phyloP scores from a whole-genome alignment of 2,797 vertebrate genomes.

The Columba guinea region DNA sequence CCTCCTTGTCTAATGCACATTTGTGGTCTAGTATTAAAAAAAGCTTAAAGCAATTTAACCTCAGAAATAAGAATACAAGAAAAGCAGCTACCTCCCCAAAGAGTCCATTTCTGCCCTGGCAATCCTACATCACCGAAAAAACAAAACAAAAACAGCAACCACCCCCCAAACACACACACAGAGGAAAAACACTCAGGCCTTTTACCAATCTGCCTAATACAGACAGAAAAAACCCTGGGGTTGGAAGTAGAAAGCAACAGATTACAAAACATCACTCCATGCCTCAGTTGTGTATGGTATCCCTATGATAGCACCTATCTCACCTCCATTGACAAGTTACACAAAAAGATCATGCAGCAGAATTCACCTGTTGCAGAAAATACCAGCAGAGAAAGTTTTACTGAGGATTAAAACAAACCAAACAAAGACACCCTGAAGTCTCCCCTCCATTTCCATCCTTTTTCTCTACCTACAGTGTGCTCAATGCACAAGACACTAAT shows the following conservation, averaged over 20 bases:
- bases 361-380: background rate
- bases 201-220: background rate
- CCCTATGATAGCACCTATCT: background rate
- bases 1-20: background rate
- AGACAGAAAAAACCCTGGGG: rapidly evolving
- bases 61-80: background rate
- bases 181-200: background rate
- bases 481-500: background rate
- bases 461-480: background rate
- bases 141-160: background rate
- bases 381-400: background rate
- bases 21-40: background rate
- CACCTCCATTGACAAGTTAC: background rate
- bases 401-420: background rate
- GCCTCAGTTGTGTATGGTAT: background rate
- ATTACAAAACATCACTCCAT: background rate
- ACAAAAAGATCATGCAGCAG: background rate
- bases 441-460: background rate
- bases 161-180: background rate
- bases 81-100: background rate
- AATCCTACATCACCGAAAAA: background rate
- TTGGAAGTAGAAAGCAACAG: background rate
- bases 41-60: background rate
- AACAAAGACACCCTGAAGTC: background rate
- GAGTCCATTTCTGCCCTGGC: background rate